A percentile compares a stretch with the other conserved stretches of the same genome.
Evolutionary conservation across 2,888 invertebrate genomes (phyloP).

Genomic region (Cryptocephalus primarius): DNA sequence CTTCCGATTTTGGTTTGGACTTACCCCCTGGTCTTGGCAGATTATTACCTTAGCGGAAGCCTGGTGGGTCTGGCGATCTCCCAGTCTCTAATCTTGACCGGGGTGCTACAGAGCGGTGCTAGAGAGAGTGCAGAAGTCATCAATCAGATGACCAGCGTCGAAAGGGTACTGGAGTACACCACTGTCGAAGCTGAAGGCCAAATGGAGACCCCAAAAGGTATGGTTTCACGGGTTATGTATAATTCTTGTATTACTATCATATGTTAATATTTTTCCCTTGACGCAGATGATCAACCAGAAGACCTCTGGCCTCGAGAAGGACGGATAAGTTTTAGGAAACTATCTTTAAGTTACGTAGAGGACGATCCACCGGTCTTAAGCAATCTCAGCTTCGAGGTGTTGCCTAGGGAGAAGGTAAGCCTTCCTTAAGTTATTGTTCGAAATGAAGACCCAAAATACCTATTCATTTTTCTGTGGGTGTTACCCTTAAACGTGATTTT

Average conservation of each 20-base stretch:
- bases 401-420: conserved; percentile 52
- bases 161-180: conserved; percentile 63
- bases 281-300: conserved; percentile 36
- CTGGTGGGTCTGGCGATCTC: conserved; percentile 25
- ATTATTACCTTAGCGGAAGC: conserved; percentile 12
- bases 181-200: conserved; percentile 58
- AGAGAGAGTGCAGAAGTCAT: conserved; percentile 67
- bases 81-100: conserved; percentile 27
- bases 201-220: conserved; percentile 41
- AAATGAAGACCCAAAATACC: too few relatives aligned
- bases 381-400: conserved; percentile 49
- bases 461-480: too few relatives aligned
- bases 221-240: background rate
- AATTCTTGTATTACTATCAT: background rate
- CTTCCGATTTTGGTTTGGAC: background rate
- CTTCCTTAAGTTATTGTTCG: too few relatives aligned
- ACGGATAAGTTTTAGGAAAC: conserved; percentile 45
- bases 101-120: conserved; percentile 73
- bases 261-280: background rate
- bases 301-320: conserved; percentile 49
- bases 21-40: background rate
- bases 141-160: conserved; percentile 68
- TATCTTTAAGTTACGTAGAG: conserved; percentile 52
- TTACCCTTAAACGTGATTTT: background rate
- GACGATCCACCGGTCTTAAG: conserved; percentile 56